phyloP scores from a whole-genome alignment of 2,888 invertebrate genomes.

The Cartodere bifasciata region DNA sequence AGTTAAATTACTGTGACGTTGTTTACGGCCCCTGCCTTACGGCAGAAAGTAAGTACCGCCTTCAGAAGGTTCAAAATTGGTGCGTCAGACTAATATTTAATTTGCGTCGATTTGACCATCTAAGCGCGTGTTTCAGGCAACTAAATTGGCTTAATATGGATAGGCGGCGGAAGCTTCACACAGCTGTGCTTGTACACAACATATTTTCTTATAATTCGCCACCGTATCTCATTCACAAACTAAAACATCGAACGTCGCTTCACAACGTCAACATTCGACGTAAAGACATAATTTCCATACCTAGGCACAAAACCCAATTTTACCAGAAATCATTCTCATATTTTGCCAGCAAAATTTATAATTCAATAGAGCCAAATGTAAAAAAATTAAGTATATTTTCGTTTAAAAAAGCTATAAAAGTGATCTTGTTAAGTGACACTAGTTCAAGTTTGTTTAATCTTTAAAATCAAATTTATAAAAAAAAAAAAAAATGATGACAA shows the following conservation, averaged over 20 bases:
- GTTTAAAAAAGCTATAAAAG: too few species aligned
- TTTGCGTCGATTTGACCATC: background rate
- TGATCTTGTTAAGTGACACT: too few species aligned
- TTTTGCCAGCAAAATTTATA: too few species aligned
- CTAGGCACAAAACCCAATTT: background rate
- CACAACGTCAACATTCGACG: background rate
- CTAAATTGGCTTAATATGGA: conserved; percentile 2
- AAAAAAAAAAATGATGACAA: too few species aligned
- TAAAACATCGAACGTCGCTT: background rate
- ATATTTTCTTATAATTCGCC: background rate
- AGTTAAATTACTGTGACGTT: background rate
- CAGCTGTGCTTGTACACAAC: background rate
- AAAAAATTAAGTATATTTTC: too few species aligned
- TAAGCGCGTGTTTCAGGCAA: background rate
- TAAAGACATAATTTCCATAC: conserved; percentile 1
- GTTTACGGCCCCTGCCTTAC: conserved; percentile 1
- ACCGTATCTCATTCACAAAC: background rate
- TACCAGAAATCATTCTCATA: background rate
- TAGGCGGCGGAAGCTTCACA: background rate
- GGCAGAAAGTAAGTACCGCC: background rate
- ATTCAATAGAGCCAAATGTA: too few species aligned
- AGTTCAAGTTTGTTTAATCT: too few species aligned
- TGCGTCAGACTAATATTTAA: conserved; percentile 4
- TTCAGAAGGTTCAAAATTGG: conserved; percentile 1
- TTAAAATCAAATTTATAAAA: too few species aligned